These are phyloP conservation scores for Hoplostethus mediterraneus DNA, from an alignment of 2,797 vertebrate species.

Conservation along the genomic window DNA sequence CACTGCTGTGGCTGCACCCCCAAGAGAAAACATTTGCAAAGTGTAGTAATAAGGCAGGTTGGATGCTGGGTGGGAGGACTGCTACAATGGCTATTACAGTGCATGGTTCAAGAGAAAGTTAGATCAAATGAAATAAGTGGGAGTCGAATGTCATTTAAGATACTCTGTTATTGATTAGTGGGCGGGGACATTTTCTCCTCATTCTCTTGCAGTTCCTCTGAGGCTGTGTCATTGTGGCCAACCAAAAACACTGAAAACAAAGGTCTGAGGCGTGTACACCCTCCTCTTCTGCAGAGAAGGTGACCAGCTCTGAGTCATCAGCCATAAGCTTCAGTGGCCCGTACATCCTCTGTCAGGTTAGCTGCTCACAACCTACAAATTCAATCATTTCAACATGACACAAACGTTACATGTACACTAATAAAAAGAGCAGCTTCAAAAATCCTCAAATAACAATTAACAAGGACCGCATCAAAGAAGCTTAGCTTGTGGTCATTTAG, in stretches of 20 bases:
- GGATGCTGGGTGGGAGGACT: no score
- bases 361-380: neutral
- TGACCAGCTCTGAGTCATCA: conserved; percentile 45
- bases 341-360: conserved; percentile 80
- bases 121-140: neutral
- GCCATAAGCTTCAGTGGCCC: conserved; percentile 80
- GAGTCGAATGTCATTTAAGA: neutral
- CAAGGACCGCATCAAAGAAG: neutral
- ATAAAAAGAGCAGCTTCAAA: no score
- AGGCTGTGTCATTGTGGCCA: conserved; percentile 25
- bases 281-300: conserved; percentile 8
- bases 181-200: neutral
- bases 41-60: neutral
- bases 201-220: conserved; percentile 58
- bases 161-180: neutral
- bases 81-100: neutral
- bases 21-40: neutral
- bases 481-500: neutral
- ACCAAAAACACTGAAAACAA: conserved; percentile 8
- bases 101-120: neutral
- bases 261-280: conserved; percentile 12
- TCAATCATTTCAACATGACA: no score
- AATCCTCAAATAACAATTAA: no score
- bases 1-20: no score
- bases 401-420: no score